phyloP scores from a whole-genome alignment of 2,797 vertebrate genomes.

The Coreius guichenoti region DNA sequence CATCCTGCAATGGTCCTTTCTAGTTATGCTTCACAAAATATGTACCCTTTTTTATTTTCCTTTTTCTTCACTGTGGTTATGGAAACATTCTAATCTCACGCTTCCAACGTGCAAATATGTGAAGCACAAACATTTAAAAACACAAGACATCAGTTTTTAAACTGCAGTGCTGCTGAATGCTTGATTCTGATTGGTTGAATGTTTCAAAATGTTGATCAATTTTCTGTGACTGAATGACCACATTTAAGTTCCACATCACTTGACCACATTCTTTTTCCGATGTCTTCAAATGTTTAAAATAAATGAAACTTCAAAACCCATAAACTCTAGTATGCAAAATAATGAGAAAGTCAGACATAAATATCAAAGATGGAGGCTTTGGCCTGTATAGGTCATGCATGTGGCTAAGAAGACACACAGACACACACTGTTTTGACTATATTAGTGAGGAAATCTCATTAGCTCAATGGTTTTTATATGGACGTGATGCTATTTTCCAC shows the following conservation, averaged over 20 bases:
- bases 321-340: neutral
- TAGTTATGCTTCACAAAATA: slow-evolving; percentile 14
- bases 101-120: neutral
- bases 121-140: neutral
- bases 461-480: neutral
- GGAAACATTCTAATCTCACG: neutral
- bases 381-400: neutral
- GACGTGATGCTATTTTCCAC: neutral
- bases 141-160: neutral
- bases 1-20: slow-evolving; percentile 1
- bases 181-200: neutral
- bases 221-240: neutral
- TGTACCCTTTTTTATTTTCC: neutral
- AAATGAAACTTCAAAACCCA: neutral
- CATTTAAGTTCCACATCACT: neutral
- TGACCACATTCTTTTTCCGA: neutral
- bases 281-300: neutral
- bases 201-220: neutral
- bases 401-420: neutral
- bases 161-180: neutral
- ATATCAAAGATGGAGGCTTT: neutral
- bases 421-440: neutral
- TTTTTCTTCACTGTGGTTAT: neutral
- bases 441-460: no score
- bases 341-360: neutral